These are phyloP conservation scores for Gallinago undulata DNA, from an alignment of 2,113 vertebrate genomes.

Conservation along the genomic window DNA sequence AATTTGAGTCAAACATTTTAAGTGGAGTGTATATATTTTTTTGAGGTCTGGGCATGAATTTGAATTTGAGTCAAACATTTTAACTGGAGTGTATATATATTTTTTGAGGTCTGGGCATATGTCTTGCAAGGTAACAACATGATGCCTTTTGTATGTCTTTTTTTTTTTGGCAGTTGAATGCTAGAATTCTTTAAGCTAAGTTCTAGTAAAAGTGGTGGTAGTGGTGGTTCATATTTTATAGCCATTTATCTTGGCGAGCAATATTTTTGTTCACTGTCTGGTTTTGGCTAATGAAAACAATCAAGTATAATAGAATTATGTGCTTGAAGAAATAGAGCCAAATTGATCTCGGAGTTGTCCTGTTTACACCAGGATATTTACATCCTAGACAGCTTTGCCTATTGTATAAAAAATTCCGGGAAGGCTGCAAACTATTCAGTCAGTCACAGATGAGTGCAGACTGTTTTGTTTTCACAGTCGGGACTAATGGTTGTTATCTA, in stretches of 20 bases:
- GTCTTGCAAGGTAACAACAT: not conserved
- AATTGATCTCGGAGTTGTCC: not conserved
- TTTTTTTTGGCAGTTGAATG: not conserved
- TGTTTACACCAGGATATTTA: not conserved
- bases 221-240: not conserved
- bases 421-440: constrained; percentile 10
- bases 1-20: not conserved
- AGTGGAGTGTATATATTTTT: not conserved
- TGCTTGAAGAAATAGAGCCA: not conserved
- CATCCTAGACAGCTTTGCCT: not conserved
- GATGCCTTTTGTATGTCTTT: not conserved
- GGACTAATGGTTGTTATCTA: constrained; percentile 37
- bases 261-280: not conserved
- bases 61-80: not conserved
- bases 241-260: not conserved
- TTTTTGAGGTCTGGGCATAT: not conserved
- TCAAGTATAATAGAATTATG: not conserved
- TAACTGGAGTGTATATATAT: not conserved
- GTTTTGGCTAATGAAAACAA: constrained; percentile 2
- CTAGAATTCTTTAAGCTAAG: not conserved
- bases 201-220: not conserved
- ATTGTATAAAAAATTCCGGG: not conserved
- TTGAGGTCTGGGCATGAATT: not conserved
- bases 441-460: not conserved
- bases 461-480: constrained; percentile 47